phyloP scores from a whole-genome alignment of 2,888 invertebrate species.

The Hirtodrosophila histrioides region DNA sequence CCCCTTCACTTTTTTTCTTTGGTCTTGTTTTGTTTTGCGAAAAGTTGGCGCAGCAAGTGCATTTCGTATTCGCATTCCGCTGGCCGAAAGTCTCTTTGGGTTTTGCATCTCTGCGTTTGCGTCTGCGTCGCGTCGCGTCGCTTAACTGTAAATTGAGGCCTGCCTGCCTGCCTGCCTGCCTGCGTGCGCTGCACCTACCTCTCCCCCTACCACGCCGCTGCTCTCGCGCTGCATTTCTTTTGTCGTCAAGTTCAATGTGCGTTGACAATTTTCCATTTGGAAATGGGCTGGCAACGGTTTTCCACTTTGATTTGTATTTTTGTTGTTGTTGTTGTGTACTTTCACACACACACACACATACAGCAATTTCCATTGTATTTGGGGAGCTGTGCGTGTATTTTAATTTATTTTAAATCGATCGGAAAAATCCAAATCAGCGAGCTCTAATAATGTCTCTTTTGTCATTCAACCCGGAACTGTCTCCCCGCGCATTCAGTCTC shows the following conservation, averaged over 20 bases:
- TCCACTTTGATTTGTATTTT: slow-evolving; percentile 51
- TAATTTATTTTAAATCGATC: slow-evolving; percentile 76
- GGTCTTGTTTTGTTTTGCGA: slow-evolving; percentile 34
- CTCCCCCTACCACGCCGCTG: background rate
- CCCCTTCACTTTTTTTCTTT: slow-evolving; percentile 74
- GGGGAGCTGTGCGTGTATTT: slow-evolving; percentile 72
- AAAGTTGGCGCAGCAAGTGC: slow-evolving; percentile 77
- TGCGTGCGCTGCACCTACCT: slow-evolving; percentile 8
- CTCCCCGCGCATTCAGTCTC: background rate
- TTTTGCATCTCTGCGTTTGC: slow-evolving; percentile 69
- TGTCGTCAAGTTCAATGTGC: slow-evolving; percentile 79
- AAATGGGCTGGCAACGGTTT: slow-evolving; percentile 66
- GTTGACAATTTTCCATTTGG: slow-evolving; percentile 78
- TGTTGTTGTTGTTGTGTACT: slow-evolving; percentile 43
- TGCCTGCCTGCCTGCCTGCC: slow-evolving; percentile 51
- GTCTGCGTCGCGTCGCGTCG: slow-evolving; percentile 57
- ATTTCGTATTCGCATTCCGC: slow-evolving; percentile 75
- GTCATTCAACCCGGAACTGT: slow-evolving; percentile 76
- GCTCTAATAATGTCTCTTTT: slow-evolving; percentile 23
- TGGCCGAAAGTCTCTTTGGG: slow-evolving; percentile 72
- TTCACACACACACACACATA: slow-evolving; percentile 29
- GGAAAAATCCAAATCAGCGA: slow-evolving; percentile 33
- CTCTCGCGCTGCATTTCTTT: slow-evolving; percentile 48
- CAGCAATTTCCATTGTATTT: slow-evolving; percentile 59
- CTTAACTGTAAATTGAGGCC: slow-evolving; percentile 76